These are phyloP conservation scores for Hermaeophaga mercurialis DNA, from an alignment of 2,888 invertebrate genomes.

Conservation along the genomic window DNA sequence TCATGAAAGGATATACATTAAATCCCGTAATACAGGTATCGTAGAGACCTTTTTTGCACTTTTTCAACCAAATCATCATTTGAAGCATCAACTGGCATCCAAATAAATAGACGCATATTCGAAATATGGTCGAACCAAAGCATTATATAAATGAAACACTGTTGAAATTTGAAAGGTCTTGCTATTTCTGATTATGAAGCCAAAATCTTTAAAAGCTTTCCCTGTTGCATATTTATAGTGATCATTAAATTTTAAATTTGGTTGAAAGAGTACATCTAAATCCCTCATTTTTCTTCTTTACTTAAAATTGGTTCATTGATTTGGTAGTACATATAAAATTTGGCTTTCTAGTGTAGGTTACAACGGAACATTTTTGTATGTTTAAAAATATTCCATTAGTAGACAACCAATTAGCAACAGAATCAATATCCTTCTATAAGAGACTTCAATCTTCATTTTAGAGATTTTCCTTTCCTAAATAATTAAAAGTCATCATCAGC, in stretches of 20 bases:
- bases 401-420: not conserved
- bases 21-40: not conserved
- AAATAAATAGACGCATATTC: slow-evolving; percentile 24
- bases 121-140: slow-evolving; percentile 21
- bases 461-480: not conserved
- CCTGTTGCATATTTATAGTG: not conserved
- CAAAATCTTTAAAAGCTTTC: not conserved
- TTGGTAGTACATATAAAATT: not conserved
- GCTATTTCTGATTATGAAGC: too few species aligned
- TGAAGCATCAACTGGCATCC: slow-evolving; percentile 8
- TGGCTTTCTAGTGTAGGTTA: not conserved
- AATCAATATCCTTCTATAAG: too few species aligned
- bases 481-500: not conserved
- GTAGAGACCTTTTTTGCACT: slow-evolving; percentile 3
- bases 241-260: not conserved
- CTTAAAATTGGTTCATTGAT: not conserved
- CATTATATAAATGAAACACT: slow-evolving; percentile 17
- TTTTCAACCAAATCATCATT: slow-evolving; percentile 7
- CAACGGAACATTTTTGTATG: not conserved
- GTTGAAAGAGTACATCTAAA: not conserved
- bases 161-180: not conserved
- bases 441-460: not conserved
- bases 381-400: not conserved
- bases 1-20: too few species aligned
- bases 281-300: not conserved